These are phyloP conservation scores for Trisateles emortualis DNA, from an alignment of 2,888 invertebrate genomes.

Conservation along the genomic window DNA sequence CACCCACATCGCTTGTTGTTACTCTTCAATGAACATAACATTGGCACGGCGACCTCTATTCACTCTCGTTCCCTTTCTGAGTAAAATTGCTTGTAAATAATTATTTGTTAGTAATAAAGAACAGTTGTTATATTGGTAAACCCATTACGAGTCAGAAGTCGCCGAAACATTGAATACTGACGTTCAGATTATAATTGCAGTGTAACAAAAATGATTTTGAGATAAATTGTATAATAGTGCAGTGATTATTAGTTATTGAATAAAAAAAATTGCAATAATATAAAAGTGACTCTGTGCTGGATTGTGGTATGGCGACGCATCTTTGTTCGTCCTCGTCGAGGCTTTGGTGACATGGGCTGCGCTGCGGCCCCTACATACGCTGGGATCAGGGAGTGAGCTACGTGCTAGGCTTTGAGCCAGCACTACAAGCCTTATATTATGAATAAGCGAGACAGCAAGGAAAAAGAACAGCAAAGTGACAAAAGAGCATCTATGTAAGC, in stretches of 20 bases:
- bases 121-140: slow-evolving; percentile 27
- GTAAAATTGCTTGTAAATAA: slow-evolving; percentile 58
- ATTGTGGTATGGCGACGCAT: slow-evolving; percentile 75
- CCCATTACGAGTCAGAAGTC: slow-evolving; percentile 56
- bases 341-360: slow-evolving; percentile 84
- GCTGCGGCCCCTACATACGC: slow-evolving; percentile 72
- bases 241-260: slow-evolving; percentile 70
- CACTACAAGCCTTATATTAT: slow-evolving; percentile 81
- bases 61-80: slow-evolving; percentile 63
- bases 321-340: slow-evolving; percentile 61
- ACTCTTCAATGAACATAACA: slow-evolving; percentile 86
- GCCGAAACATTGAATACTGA: slow-evolving; percentile 73
- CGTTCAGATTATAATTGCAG: slow-evolving; percentile 70
- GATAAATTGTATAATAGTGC: slow-evolving; percentile 82
- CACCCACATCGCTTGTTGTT: slow-evolving; percentile 82
- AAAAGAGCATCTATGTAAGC: slow-evolving; percentile 85
- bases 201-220: slow-evolving; percentile 85
- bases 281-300: slow-evolving; percentile 62
- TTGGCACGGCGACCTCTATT: slow-evolving; percentile 82
- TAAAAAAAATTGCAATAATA: slow-evolving; percentile 72
- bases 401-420: slow-evolving; percentile 81
- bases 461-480: slow-evolving; percentile 85
- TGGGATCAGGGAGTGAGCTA: slow-evolving; percentile 81
- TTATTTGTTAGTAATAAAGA: slow-evolving; percentile 20
- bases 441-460: slow-evolving; percentile 85